These are phyloP conservation scores for Drosophila aldrichi DNA, from an alignment of 2,888 invertebrate genomes.

Conservation along the genomic window DNA sequence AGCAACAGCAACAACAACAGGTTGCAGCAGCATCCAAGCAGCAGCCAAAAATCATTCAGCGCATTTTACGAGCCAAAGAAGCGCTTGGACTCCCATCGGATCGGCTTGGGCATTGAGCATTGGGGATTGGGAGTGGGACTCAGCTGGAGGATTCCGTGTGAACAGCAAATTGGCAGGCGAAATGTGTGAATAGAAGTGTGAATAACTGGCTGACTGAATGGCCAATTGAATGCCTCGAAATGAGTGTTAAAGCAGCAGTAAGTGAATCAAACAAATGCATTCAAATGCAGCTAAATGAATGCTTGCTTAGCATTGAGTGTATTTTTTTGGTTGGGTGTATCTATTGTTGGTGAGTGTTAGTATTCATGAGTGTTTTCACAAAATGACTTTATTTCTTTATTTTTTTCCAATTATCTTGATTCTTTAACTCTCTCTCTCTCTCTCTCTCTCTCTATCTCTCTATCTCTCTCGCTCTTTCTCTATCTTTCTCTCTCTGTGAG, in stretches of 20 bases:
- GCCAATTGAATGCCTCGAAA: background rate
- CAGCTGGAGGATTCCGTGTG: slow-evolving; percentile 23
- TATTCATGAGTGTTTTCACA: too few relatives aligned
- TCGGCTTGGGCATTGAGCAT: slow-evolving; percentile 5
- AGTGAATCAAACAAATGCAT: background rate
- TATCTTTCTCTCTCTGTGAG: too few relatives aligned
- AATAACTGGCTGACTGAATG: slow-evolving; percentile 22
- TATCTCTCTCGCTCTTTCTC: background rate
- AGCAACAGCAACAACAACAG: slow-evolving; percentile 37
- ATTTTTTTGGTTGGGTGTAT: background rate
- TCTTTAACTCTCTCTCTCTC: too few relatives aligned
- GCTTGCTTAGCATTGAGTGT: background rate
- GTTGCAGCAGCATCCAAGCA: slow-evolving; percentile 27
- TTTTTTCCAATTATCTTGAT: too few relatives aligned
- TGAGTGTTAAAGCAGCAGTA: background rate
- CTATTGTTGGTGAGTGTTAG: too few relatives aligned
- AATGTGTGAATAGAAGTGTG: slow-evolving; percentile 23
- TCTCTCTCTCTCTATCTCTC: background rate
- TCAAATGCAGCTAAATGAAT: background rate
- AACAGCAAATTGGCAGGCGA: slow-evolving; percentile 24
- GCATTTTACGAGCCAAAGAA: slow-evolving; percentile 58
- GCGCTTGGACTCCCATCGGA: slow-evolving; percentile 21
- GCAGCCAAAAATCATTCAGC: slow-evolving; percentile 69
- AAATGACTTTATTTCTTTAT: too few relatives aligned
- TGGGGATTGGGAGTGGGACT: slow-evolving; percentile 7